These are phyloP conservation scores for Macrophya annulata DNA, from an alignment of 2,888 invertebrate genomes.

Conservation along the genomic window DNA sequence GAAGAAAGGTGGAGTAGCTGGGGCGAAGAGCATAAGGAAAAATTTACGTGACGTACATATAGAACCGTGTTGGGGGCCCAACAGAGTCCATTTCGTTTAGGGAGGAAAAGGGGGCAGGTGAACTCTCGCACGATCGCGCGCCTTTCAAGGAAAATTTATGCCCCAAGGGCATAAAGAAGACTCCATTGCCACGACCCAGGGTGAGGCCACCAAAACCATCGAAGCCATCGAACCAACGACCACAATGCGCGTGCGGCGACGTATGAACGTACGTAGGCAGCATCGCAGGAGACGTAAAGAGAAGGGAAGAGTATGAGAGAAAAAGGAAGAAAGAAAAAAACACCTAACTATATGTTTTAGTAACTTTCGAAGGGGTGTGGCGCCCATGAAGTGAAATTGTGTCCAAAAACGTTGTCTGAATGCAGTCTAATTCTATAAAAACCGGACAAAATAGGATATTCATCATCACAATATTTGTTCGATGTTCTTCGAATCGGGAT, in stretches of 20 bases:
- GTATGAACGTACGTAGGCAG: constrained; percentile 37
- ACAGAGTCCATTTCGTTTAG: constrained; percentile 40
- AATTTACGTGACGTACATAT: constrained; percentile 12
- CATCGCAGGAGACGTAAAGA: not conserved
- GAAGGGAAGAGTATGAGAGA: not conserved
- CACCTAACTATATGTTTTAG: not conserved
- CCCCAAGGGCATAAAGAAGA: constrained; percentile 72
- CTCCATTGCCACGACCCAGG: constrained; percentile 62
- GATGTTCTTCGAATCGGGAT: not conserved
- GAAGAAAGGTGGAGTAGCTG: constrained; percentile 35
- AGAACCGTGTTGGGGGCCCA: not conserved
- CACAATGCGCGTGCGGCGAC: constrained; percentile 61
- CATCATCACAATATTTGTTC: not conserved
- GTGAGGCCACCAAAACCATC: constrained; percentile 56
- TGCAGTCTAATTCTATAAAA: not conserved
- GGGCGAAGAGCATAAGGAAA: not conserved
- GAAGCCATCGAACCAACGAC: constrained; percentile 68
- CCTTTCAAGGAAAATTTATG: constrained; percentile 74
- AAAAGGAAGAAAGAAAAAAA: not conserved
- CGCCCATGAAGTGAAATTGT: constrained; percentile 24
- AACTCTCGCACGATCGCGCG: constrained; percentile 68
- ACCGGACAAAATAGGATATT: not conserved
- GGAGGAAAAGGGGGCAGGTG: constrained; percentile 67
- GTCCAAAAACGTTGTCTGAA: not conserved
- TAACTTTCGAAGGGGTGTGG: constrained; percentile 42